Percentiles rank a stretch among this genome's conserved stretches.
These are phyloP conservation scores for Lophotriccus pileatus DNA, from an alignment of 2,797 vertebrate species.

Conservation along the genomic window DNA sequence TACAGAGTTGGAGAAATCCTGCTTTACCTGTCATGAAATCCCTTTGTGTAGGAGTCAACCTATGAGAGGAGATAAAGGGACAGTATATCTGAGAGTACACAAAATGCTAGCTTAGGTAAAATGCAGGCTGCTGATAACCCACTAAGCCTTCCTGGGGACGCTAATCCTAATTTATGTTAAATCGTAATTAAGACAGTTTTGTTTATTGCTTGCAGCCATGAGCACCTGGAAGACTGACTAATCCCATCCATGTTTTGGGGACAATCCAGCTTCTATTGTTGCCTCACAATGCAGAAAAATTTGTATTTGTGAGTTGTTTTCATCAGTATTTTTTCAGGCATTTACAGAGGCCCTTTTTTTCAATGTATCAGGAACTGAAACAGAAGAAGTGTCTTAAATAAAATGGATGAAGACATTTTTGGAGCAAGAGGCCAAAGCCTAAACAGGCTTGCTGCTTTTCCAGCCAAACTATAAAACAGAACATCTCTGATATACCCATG, in stretches of 20 bases:
- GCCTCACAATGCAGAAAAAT: neutral
- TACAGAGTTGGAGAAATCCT: neutral
- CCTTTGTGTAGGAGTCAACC: neutral
- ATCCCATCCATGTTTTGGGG: neutral
- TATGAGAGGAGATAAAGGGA: neutral
- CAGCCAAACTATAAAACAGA: neutral
- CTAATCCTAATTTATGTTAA: conserved; percentile 52
- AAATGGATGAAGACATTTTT: neutral
- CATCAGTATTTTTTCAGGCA: neutral
- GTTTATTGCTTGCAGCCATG: neutral
- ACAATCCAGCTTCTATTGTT: neutral
- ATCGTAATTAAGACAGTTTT: neutral
- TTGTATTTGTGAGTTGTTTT: neutral
- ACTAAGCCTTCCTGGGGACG: neutral
- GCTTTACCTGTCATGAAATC: neutral
- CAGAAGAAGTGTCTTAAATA: neutral
- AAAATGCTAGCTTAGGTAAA: neutral
- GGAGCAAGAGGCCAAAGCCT: neutral
- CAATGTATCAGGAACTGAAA: neutral
- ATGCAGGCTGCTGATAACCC: neutral
- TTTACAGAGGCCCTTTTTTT: neutral
- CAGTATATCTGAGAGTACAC: neutral
- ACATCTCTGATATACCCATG: neutral
- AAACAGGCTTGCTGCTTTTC: neutral
- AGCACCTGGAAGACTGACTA: conserved; percentile 34